These are phyloP conservation scores for Athalia circularis DNA, from an alignment of 2,888 invertebrate species.

Conservation along the genomic window DNA sequence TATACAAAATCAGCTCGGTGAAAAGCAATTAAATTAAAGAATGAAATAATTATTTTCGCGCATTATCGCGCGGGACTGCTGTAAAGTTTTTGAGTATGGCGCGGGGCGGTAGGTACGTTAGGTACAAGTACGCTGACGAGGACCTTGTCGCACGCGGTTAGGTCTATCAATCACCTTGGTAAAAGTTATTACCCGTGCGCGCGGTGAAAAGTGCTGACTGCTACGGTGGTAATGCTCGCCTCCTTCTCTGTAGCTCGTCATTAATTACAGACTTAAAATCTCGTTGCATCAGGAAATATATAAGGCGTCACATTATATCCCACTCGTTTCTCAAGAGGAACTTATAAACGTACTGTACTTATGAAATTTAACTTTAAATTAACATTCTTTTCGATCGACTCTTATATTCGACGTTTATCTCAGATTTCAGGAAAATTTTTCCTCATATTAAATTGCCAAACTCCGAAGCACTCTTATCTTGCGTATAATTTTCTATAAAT, in stretches of 20 bases:
- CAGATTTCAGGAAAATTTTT: conserved; percentile 28
- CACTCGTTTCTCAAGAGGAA: too few species aligned
- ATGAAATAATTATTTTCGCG: conserved; percentile 27
- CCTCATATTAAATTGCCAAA: conserved; percentile 26
- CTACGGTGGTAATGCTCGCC: conserved; percentile 34
- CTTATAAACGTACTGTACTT: not conserved
- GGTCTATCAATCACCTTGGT: conserved; percentile 44
- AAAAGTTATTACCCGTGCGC: conserved; percentile 42
- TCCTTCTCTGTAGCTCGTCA: not conserved
- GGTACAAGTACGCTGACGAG: conserved; percentile 11
- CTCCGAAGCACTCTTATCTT: not conserved
- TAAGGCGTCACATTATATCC: not conserved
- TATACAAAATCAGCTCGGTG: not conserved
- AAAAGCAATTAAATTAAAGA: conserved; percentile 18
- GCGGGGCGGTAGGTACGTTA: too few species aligned
- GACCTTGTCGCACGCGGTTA: conserved; percentile 28
- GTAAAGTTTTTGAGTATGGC: not conserved
- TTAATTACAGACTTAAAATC: conserved; percentile 47
- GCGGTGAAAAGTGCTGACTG: conserved; percentile 45
- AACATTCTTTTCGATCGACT: conserved; percentile 34
- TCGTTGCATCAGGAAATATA: conserved; percentile 13
- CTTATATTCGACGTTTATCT: conserved; percentile 10
- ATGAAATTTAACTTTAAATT: conserved; percentile 33
- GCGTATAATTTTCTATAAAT: conserved; percentile 10
- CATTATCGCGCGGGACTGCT: not conserved